Base-by-base conservation (phyloP, 2,888 invertebrate genomes). In the Nineta flava region DNA sequence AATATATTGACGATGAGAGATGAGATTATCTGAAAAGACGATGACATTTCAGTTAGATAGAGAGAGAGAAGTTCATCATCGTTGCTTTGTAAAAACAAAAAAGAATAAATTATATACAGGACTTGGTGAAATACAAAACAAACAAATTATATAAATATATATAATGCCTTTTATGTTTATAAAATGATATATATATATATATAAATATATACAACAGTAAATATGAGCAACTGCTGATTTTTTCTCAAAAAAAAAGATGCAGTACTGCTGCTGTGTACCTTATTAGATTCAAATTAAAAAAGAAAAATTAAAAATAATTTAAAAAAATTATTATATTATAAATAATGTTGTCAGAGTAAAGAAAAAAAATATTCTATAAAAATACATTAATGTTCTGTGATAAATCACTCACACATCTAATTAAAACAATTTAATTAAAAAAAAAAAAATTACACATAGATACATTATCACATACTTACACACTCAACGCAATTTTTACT, bases 351-450 rank as follows among this genome's bases (percentile, higher is more conserved):
- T 44, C 44, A 44, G 57, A 51, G 56, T 55, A 55, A 49, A 26
- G 26, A 26, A 26, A 26, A 26, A 54, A 55, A 58, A 57, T 56
- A 55, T 59, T 60, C 58, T 58, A 57, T 57, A 59, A 43, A 42
- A 48, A 60, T 26, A 61, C 57, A 61, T 61, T 63, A 65, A 62
- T 65, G 62, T 64, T 65, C 65, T 65, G 65, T 65, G 65, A 65
- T 65, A 65, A 26, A 55, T 54, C 55, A 56, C 54, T 41, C 35
- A 42, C 48, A 48, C 15, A 21, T 44, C 44, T 21, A 19, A 44
- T 13, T 16, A 12, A 38, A 38, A 38, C 6, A 13, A 38, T 41
- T 41, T n/a, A 15, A 41, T 16, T 41, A 41, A 9, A 41, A 26
- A 3, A 41, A 9, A 41, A 26, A 3, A 26, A 26, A 26, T 26